phyloP scores from a whole-genome alignment of 2,797 vertebrate species.

The Sebastes itinus region DNA sequence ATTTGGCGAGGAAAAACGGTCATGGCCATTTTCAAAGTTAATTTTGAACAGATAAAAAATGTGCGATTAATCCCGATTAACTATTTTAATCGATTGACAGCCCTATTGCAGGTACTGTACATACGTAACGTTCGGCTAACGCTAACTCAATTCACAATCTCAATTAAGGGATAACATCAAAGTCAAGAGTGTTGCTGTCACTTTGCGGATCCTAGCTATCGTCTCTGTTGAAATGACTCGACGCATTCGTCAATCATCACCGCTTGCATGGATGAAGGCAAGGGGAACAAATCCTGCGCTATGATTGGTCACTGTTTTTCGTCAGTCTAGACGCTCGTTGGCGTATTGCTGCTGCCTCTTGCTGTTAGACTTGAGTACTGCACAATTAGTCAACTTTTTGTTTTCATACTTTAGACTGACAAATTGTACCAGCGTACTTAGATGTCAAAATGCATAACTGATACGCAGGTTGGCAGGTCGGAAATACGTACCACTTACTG shows the following conservation, averaged over 20 bases:
- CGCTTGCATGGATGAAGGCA: accelerated
- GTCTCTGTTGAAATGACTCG: background rate
- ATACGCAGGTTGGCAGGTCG: background rate
- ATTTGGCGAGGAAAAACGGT: too few relatives aligned
- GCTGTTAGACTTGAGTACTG: too few relatives aligned
- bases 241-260: background rate
- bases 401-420: background rate
- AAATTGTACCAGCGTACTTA: background rate
- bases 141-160: too few relatives aligned
- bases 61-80: too few relatives aligned
- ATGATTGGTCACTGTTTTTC: background rate
- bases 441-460: background rate
- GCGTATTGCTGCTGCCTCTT: too few relatives aligned
- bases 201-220: accelerated
- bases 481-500: background rate
- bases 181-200: background rate
- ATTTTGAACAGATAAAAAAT: too few relatives aligned
- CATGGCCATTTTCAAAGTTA: too few relatives aligned
- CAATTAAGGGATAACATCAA: too few relatives aligned
- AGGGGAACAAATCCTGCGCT: background rate
- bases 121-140: too few relatives aligned
- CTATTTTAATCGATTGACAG: too few relatives aligned
- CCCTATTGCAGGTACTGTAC: too few relatives aligned
- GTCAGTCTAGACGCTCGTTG: background rate
- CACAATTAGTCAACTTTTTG: background rate